Conservation (phyloP, 2,888 invertebrate species). For the Callimorpha dominula region DNA sequence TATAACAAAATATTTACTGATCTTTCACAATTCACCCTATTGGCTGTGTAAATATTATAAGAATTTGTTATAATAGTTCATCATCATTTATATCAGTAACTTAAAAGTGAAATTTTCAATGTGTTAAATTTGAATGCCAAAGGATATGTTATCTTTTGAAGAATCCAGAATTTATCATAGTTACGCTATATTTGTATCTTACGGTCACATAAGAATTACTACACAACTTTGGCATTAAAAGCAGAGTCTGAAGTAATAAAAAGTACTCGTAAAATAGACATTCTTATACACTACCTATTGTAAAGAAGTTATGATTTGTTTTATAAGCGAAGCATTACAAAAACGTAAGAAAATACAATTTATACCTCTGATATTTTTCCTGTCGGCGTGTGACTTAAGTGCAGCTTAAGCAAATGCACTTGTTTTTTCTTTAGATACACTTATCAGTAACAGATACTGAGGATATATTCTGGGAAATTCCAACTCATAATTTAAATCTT, state of each 20-base stretch:
- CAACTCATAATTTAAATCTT: slow-evolving; percentile 30
- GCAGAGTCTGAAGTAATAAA: neutral
- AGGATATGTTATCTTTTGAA: neutral
- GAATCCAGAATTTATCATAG: neutral
- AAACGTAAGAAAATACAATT: neutral
- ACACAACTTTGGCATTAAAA: neutral
- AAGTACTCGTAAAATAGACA: neutral
- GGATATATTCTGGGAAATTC: slow-evolving; percentile 23
- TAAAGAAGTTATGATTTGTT: neutral
- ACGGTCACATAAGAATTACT: neutral
- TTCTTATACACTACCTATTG: neutral
- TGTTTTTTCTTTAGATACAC: slow-evolving; percentile 9
- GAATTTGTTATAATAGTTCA: neutral
- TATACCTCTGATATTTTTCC: slow-evolving; percentile 9
- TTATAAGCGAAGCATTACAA: neutral
- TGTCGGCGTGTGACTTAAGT: neutral
- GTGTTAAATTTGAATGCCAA: neutral
- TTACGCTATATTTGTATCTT: neutral
- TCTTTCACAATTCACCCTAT: no score
- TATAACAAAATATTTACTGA: no score
- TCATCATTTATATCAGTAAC: neutral
- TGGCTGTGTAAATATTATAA: no score
- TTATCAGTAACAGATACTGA: slow-evolving; percentile 24
- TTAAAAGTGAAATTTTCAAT: neutral
- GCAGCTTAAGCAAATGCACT: neutral